These are phyloP conservation scores for Taphrorychus bicolor DNA, from an alignment of 2,888 invertebrate genomes.

Conservation along the genomic window DNA sequence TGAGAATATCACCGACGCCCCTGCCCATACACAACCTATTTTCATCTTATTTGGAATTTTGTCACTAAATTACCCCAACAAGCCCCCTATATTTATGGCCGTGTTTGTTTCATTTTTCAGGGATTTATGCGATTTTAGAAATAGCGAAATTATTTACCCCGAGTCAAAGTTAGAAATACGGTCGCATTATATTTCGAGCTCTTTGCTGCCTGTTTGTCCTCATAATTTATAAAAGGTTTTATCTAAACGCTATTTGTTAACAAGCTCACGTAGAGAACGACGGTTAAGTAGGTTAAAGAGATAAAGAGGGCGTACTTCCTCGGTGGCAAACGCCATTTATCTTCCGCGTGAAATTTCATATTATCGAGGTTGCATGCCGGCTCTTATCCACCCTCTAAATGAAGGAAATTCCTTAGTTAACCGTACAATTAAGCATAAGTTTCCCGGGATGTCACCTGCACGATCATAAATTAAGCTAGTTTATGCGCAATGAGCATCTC, in stretches of 20 bases:
- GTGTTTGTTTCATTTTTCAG: conserved; percentile 51
- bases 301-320: conserved; percentile 9
- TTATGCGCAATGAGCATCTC: conserved; percentile 30
- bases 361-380: not conserved
- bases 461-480: conserved; percentile 36
- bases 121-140: conserved; percentile 48
- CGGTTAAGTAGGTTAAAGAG: conserved; percentile 19
- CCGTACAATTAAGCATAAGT: conserved; percentile 27
- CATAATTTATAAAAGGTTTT: conserved; percentile 33
- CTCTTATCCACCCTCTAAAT: not conserved
- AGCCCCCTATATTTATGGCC: conserved; percentile 49
- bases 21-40: conserved; percentile 6
- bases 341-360: not conserved
- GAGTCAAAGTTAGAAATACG: conserved; percentile 33
- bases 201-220: conserved; percentile 20
- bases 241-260: conserved; percentile 32
- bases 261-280: conserved; percentile 15
- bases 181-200: conserved; percentile 19
- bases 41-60: conserved; percentile 46
- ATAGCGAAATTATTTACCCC: conserved; percentile 44
- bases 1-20: too few species aligned
- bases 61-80: conserved; percentile 49
- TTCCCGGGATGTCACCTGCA: conserved; percentile 27
- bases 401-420: not conserved
- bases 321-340: conserved; percentile 2